These are phyloP conservation scores for Andrena fulva DNA, from an alignment of 2,888 invertebrate genomes.

Conservation along the genomic window DNA sequence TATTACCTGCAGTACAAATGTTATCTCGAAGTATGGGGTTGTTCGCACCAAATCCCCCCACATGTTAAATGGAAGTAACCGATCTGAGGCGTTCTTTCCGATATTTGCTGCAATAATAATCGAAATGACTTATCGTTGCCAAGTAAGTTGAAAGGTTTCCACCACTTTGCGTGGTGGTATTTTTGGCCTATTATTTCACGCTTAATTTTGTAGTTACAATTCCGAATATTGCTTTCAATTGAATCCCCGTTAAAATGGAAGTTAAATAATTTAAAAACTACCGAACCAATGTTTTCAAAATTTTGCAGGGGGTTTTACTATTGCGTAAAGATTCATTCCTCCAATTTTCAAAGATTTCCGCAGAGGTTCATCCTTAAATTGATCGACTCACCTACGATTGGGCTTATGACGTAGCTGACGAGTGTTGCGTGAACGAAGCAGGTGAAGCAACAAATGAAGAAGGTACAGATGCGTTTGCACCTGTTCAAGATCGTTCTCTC, in stretches of 20 bases:
- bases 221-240: too few relatives aligned
- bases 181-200: too few relatives aligned
- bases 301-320: too few relatives aligned
- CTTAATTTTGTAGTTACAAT: too few relatives aligned
- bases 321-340: too few relatives aligned
- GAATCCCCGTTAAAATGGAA: too few relatives aligned
- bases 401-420: slow-evolving; percentile 17
- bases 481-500: slow-evolving; percentile 24
- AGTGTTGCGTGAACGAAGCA: slow-evolving; percentile 36
- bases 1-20: slow-evolving; percentile 1
- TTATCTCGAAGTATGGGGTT: slow-evolving; percentile 26
- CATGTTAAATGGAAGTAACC: slow-evolving; percentile 62
- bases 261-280: too few relatives aligned
- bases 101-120: slow-evolving; percentile 29
- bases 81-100: slow-evolving; percentile 66
- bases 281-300: too few relatives aligned
- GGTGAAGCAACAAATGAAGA: slow-evolving; percentile 43
- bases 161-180: too few relatives aligned
- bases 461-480: slow-evolving; percentile 19
- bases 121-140: not conserved
- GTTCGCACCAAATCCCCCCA: not conserved
- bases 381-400: slow-evolving; percentile 42
- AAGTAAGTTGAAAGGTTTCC: not conserved
- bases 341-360: too few relatives aligned
- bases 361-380: not conserved